phyloP scores from a whole-genome alignment of 2,797 vertebrate species.

The Semaprochilodus insignis region DNA sequence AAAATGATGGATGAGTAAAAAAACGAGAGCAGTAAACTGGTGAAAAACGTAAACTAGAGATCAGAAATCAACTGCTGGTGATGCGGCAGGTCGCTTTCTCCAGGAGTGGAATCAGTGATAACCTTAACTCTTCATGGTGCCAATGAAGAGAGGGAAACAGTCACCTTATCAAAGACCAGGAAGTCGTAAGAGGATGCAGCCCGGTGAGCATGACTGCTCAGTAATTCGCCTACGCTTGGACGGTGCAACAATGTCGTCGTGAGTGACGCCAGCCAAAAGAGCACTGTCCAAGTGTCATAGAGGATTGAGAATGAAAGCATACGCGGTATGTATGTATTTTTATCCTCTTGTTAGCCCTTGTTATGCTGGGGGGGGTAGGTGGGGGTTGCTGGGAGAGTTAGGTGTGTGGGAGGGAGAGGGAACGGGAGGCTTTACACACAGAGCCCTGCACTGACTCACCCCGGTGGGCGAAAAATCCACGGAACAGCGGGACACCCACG shows the following conservation, averaged over 20 bases:
- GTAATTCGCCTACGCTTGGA: background rate
- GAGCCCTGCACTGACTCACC: slow-evolving; percentile 63
- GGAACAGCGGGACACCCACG: slow-evolving; percentile 64
- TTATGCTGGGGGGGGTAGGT: background rate
- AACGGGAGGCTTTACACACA: slow-evolving; percentile 49
- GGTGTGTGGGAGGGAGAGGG: slow-evolving; percentile 53
- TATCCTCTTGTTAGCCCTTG: slow-evolving; percentile 41
- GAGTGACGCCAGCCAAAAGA: background rate
- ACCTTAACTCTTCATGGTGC: no score
- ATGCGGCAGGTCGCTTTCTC: no score
- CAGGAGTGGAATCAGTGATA: no score
- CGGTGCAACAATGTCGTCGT: background rate
- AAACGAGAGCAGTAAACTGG: no score
- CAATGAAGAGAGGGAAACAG: background rate
- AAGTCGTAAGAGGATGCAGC: background rate
- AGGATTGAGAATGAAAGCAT: background rate
- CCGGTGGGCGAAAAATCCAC: slow-evolving; percentile 58
- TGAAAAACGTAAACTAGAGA: no score
- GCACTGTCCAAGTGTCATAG: background rate
- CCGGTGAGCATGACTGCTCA: background rate
- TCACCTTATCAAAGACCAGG: background rate
- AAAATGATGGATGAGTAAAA: no score
- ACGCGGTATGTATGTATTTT: slow-evolving; percentile 26
- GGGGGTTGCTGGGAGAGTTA: slow-evolving; percentile 16
- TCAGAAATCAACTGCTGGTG: no score